Evolutionary conservation across 2,888 invertebrate species (phyloP), one percentile per base, ranked within the genome.

Genomic region (Drosophila robusta): DNA sequence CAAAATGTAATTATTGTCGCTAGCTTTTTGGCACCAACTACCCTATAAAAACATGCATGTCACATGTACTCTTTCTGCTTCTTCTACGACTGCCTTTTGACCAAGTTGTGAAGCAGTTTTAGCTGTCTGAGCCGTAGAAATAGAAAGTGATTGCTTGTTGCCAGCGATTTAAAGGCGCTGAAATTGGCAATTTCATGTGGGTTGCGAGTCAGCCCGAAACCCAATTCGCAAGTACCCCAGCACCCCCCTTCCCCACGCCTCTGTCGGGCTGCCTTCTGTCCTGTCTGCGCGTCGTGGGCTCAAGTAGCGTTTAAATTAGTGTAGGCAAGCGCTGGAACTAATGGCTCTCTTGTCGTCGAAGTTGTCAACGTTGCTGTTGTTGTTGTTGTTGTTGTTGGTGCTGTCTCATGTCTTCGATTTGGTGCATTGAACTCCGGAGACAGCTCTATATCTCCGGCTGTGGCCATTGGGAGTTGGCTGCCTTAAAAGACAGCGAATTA

Each of bases 261-360:
- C 29, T 9, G 8, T 26, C 6, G 26, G 1, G 26, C 57, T 62
- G 45, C 50, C 55, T 45, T 45, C 58, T 52, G 64, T 55, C 60
- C 63, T 64, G 68, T 66, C 63, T 16, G 22, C 22, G 57, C 70
- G 71, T 51, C 72, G 75, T 63, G 71, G 69, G 71, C 74, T 42
- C 58, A 82, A 76, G 87, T 84, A 80, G 83, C 82, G 69, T 57
- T 75, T 66, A 72, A 82, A 80, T 87, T 87, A 85, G 76, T 80
- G 76, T 78, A 72, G 83, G 74, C 89, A 87, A 83, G 77, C 76
- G 69, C 81, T 86, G 87, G 88, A 89, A 87, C 87, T 89, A 89
- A 87, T 87, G 80, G 70, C 76, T 65, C 63, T 72, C 52, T 75
- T 75, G 72, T 75, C 67, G 67, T 74, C 75, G 54, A 46, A 51